Evolutionary conservation across 2,888 invertebrate species (phyloP).

Genomic region (Enchytraeus crypticus): DNA sequence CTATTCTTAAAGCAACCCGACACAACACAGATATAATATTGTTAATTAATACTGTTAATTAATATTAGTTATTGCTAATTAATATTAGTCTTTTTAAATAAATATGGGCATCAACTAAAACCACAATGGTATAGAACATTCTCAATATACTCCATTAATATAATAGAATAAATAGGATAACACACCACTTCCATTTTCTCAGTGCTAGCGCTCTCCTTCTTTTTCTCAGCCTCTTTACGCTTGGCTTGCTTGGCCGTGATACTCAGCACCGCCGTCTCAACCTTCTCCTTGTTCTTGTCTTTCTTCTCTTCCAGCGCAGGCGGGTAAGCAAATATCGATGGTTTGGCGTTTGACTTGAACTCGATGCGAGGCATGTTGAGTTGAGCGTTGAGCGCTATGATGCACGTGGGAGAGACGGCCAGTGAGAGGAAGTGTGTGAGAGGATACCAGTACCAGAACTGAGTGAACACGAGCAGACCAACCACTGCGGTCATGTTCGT

Average conservation of each 20-base stretch:
- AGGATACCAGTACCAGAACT: slow-evolving; percentile 99
- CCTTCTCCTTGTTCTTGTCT: slow-evolving; percentile 91
- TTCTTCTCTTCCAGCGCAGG: slow-evolving; percentile 96
- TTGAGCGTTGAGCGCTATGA: slow-evolving; percentile 87
- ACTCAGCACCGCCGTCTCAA: slow-evolving; percentile 91
- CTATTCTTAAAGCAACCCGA: too few species aligned
- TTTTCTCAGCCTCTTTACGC: slow-evolving; percentile 45
- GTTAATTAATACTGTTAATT: too few species aligned
- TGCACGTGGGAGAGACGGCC: slow-evolving; percentile 88
- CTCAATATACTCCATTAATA: too few species aligned
- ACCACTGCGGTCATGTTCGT: slow-evolving; percentile 95
- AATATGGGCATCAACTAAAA: too few species aligned
- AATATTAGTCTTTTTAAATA: too few species aligned
- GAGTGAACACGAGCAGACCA: slow-evolving; percentile 91
- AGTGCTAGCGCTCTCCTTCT: too few species aligned
- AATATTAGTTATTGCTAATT: too few species aligned
- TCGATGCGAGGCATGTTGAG: slow-evolving; percentile 61
- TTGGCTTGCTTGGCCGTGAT: slow-evolving; percentile 71
- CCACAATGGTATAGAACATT: too few species aligned
- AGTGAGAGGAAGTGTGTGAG: slow-evolving; percentile 87
- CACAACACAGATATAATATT: too few species aligned
- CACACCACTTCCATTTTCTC: slow-evolving; percentile 54
- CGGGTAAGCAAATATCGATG: slow-evolving; percentile 91
- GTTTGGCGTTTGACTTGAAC: slow-evolving; percentile 81
- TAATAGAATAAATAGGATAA: too few species aligned